Evolutionary conservation across 2,797 vertebrate genomes (phyloP), one percentile per base, ranked within the genome.

Genomic region (Lates japonicus): DNA sequence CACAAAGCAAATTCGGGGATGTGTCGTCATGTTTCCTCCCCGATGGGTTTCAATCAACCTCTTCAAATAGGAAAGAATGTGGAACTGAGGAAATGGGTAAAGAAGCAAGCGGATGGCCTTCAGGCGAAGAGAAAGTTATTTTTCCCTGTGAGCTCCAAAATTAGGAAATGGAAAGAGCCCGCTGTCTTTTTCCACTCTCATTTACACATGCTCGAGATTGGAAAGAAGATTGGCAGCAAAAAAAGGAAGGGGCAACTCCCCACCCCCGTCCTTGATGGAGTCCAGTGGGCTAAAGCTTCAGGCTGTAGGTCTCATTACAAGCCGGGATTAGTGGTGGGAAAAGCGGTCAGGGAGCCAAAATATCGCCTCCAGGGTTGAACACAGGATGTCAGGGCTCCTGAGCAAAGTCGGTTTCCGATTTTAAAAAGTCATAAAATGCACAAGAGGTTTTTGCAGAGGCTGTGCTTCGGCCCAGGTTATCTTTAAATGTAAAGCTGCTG

Each of bases 91-190:
- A 84, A 86, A 80, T 74, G 66, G 74, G 77, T 61, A 19, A 29
- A 42, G 71, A 69, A 83, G 58, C 74, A 16, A 87, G 51, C 46
- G 39, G 80, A 84, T 65, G 41, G 73, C 83, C 88, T 76, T 59
- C 22, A 63, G 90, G 87, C 37, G 0, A n/a, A 63, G 68, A 76
- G 55, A 76, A 59, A 25, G 37, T 74, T 54, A 25, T 59, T 87
- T 82, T 86, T 58, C 80, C 80, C 80, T 1, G 16, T 61, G 67
- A 57, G 63, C 33, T 87, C 66, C 69, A 76, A 67, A 82, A 70
- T 85, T 85, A 66, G 83, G 81, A 92, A 89, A 70, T 76, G 88
- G 85, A 93, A 92, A 93, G 74, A 74, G 79, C 62, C 68, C 9
- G 66, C 25, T 61, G 73, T 64, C 54, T 71, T 78, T 88, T 86